Evolutionary conservation across 2,797 vertebrate genomes (phyloP), one percentile per base, ranked within the genome.

Genomic region (Adelosebastes latens): DNA sequence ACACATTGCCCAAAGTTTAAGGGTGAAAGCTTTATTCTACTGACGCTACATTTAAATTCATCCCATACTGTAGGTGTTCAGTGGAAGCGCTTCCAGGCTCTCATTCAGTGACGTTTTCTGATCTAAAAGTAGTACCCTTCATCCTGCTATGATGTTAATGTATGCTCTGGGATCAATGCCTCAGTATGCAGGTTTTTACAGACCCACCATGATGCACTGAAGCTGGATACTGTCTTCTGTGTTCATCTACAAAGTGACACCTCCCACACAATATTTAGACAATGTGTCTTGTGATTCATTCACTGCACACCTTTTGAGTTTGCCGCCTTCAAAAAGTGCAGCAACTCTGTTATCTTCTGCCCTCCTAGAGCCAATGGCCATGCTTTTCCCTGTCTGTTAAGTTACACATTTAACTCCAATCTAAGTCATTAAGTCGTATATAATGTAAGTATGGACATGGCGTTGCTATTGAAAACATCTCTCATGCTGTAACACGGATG

Each of bases 161-260:
- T 52, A 46, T 60, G 66, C 78, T 67, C 52, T 22, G 16, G 12
- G 63, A 61, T 75, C 60, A 72, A 22, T 12, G 65, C 69, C 64
- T 82, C 59, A 72, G 58, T 85, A 34, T 65, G 39, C 64, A 72
- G 11, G 52, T 55, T 60, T 82, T 81, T 79, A 81, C 36, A 63
- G 64, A 31, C 6, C 36, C 1, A 3, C 16, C 18, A 18, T 27
- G 31, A 80, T 25, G n/a, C 52, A 8, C 52, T 42, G 32, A 31
- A 69, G 20, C 56, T 0, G 16, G 3, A 65, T 4, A 6, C n/a
- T 0, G 16, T 67, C 34, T 14, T 46, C 24, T 67, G 62, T 53
- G 72, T 61, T 80, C 53, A 71, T 84, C 68, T 75, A 74, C 82
- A 81, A 81, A 91, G 79, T 20, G 29, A 53, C 39, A 13, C 58